Evolutionary conservation across 2,888 invertebrate species (phyloP), one percentile per base, ranked within the genome.

Genomic region (Drosophila recens): DNA sequence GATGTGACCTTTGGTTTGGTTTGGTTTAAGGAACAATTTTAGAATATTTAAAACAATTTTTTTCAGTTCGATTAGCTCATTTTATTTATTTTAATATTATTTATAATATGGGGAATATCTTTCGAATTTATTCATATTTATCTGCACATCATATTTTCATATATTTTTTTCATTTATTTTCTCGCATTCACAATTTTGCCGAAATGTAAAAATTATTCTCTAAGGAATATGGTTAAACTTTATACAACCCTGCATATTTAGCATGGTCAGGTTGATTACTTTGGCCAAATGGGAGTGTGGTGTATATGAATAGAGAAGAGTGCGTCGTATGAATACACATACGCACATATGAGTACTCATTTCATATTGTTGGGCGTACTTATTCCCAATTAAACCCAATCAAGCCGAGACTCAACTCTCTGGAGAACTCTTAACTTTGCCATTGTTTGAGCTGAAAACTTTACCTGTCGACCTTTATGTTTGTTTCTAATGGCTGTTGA

Each of bases 321-420:
- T n/a, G n/a, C 6, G n/a, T 38, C 3, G 38, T 36, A 20, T 20
- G 43, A 43, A 13, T 38, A 17, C 23, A 23, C 23, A 23, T 23
- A 23, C 23, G 33, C 53, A 23, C 43, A 49, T 65, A 23, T n/a
- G 43, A 48, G 34, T 34, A 42, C 13, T 54, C 33, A 3, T 43
- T 45, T 34, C 43, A 17, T 46, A 43, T 53, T 67, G 61, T 70
- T 51, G 51, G 75, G 54, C 67, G 63, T 77, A 79, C 73, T 82
- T 82, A 77, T 72, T 72, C 67, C 87, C 85, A 88, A 86, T 88
- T 88, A 88, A 85, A 76, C 72, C 81, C 79, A 79, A 88, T 88
- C 78, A 88, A 73, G 64, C 63, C 63, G 53, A 58, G 43, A 45
- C 34, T 2, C 27, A 6, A 40, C 1, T 68, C 72, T 59, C 72